Evolutionary conservation across 2,113 vertebrate genomes (phyloP), one percentile per base, ranked within the genome.

Genomic region (Rhizomys pruinosus): DNA sequence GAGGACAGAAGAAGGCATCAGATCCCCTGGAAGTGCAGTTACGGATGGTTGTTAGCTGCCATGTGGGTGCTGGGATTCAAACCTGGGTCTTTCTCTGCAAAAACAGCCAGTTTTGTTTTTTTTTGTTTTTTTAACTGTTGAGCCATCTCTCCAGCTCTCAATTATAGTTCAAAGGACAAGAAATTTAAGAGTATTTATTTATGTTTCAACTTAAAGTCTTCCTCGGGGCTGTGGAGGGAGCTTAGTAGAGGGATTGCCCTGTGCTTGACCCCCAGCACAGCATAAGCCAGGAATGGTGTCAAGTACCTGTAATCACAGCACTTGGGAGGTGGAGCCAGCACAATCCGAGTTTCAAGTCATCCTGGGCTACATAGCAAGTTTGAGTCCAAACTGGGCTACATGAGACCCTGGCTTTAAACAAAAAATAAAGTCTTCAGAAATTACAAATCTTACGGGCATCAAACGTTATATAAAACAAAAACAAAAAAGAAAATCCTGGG

Each of bases 141-240:
- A n/a, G n/a, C n/a, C n/a, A n/a, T n/a, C n/a, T n/a, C n/a, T n/a
- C n/a, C n/a, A n/a, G n/a, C n/a, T n/a, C n/a, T 98, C 98, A 0
- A 97, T 99, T 59, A 97, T 98, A 61, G 95, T 99, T 91, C 98
- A 92, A 94, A 97, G 22, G 84, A 97, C 7, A 98, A 25, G 19
- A 37, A 52, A 98, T 78, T 90, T 34, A 98, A 73, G 97, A 98
- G n/a, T n/a, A 79, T 97, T 98, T 52, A 61, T 98, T 80, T 91
- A 71, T 95, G 96, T 96, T 97, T 19, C 99, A 99, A 94, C 84
- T 99, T 44, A 66, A 84, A 84, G 63, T 47, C 39, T 20, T 84
- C 44, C 64, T 47, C 29, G 22, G 39, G 32, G 10, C 42, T 47
- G 12, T 22, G 29, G 29, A 8, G 47, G 19, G 20, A 47, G 64